These are phyloP conservation scores for Oreotrochilus melanogaster DNA, from an alignment of 2,113 vertebrate genomes.

Conservation along the genomic window DNA sequence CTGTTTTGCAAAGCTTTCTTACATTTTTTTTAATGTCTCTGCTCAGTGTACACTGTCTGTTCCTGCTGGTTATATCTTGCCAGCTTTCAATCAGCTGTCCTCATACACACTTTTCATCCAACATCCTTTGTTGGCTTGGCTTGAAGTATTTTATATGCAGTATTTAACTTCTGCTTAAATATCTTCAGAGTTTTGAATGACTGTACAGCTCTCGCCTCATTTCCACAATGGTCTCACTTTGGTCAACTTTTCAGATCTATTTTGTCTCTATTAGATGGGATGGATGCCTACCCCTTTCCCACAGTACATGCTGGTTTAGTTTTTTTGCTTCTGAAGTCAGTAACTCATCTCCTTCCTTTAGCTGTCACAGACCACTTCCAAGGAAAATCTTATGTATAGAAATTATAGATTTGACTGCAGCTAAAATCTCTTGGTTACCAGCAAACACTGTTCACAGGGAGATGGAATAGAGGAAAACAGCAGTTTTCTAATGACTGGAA, in stretches of 20 bases:
- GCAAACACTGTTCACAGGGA: background rate
- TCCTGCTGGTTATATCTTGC: background rate
- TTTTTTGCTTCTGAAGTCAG: background rate
- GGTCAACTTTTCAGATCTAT: background rate
- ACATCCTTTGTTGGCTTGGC: background rate
- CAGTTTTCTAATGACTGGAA: background rate
- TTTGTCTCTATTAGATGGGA: background rate
- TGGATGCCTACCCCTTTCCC: background rate
- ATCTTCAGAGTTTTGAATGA: slow-evolving; percentile 1
- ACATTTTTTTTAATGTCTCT: background rate
- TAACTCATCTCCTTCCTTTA: background rate
- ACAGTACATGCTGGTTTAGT: background rate
- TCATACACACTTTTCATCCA: background rate
- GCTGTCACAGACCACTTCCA: slow-evolving; percentile 21
- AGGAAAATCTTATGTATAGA: slow-evolving; percentile 28
- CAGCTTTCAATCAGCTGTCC: background rate
- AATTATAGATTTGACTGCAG: slow-evolving; percentile 44
- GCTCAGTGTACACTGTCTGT: background rate
- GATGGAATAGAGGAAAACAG: background rate
- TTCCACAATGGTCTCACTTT: background rate
- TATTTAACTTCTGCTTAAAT: slow-evolving; percentile 8
- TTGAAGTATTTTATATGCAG: slow-evolving; percentile 21
- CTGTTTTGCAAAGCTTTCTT: background rate
- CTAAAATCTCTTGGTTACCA: slow-evolving; percentile 17
- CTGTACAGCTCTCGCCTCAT: background rate